Evolutionary conservation across 2,888 invertebrate genomes (phyloP), one percentile per base, ranked within the genome.

Genomic region (Sinhomidia bicolor): DNA sequence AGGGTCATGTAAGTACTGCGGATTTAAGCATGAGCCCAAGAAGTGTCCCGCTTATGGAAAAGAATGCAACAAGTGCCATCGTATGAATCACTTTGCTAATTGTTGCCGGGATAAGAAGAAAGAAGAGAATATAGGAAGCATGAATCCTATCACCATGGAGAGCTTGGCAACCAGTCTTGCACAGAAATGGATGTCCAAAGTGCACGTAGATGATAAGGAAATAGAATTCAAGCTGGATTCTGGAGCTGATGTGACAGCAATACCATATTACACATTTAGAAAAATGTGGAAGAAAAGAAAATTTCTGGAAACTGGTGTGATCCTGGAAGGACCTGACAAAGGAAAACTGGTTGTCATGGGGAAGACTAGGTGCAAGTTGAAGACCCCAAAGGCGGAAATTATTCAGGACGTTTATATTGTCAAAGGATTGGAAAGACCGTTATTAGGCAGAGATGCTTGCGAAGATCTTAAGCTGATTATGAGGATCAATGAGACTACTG

Each of bases 181-280:
- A 20, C n/a, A n/a, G n/a, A n/a, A n/a, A n/a, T n/a, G n/a, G n/a
- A n/a, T n/a, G n/a, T n/a, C n/a, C n/a, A n/a, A n/a, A n/a, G n/a
- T n/a, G n/a, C n/a, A n/a, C n/a, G n/a, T n/a, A n/a, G 74, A 62
- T 10, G 36, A 44, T 0, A 26, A 23, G n/a, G 41, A 23, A 20
- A n/a, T 90, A n/a, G 9, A 76, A 0, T 90, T 84, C 36, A 86
- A 85, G 36, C 20, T 90, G 60, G 90, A 90, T 76, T 14, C 90
- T 14, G 90, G 90, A 20, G 90, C 90, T 0, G 90, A 90, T 44
- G 90, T 84, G 17, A 89, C 86, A 0, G 90, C 80, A 1, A 17
- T 90, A n/a, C 86, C 90, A 12, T 36, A 47, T 20, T 3, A 36
- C 17, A 12, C n/a, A 1, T 89, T 71, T 41, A 10, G 20, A 0